Conservation (phyloP, 1,140 invertebrate species). For the Triops longicaudatus region DNA sequence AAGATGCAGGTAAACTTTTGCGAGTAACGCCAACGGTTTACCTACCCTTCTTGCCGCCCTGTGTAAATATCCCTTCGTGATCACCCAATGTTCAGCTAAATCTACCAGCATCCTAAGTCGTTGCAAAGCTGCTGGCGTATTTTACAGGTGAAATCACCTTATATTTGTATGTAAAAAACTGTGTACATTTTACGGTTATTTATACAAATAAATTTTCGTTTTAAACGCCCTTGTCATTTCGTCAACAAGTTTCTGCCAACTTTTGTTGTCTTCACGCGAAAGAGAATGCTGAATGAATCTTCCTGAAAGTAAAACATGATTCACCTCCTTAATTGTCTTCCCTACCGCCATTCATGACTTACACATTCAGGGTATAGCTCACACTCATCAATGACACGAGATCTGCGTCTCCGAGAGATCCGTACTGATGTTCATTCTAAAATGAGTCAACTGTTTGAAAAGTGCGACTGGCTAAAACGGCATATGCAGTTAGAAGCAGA, state of each 20-base stretch:
- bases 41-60: background rate
- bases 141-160: background rate
- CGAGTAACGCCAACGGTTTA: background rate
- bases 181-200: slow-evolving; percentile 13
- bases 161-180: background rate
- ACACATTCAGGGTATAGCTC: background rate
- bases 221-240: background rate
- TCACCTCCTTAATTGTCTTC: background rate
- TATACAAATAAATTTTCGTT: slow-evolving; percentile 4
- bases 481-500: background rate
- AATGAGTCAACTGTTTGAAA: background rate
- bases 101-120: slow-evolving; percentile 5
- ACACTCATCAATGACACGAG: background rate
- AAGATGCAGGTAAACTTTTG: background rate
- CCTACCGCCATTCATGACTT: background rate
- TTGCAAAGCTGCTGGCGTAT: background rate
- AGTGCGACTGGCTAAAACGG: background rate
- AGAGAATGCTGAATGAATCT: background rate
- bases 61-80: background rate
- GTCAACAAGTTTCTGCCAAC: background rate
- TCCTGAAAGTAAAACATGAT: background rate
- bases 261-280: background rate
- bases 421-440: background rate
- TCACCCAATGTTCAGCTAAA: background rate
- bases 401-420: background rate